Evolutionary conservation across 2,888 invertebrate species (phyloP).

Genomic region (Exocentrus adspersus): DNA sequence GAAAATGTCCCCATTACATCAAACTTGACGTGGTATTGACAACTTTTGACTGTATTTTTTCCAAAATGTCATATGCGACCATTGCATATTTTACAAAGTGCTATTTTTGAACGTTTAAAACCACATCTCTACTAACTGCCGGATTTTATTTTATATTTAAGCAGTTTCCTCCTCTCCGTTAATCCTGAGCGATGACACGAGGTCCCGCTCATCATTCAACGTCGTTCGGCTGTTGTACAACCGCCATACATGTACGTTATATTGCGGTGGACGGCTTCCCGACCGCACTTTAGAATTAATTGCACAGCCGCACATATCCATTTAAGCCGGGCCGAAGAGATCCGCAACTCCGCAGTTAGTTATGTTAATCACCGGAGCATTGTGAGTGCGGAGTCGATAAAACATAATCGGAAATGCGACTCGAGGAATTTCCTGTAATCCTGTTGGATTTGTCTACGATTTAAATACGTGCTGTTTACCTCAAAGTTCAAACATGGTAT

Average conservation of each 20-base stretch:
- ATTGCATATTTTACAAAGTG: too few relatives aligned
- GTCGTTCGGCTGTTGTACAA: not conserved
- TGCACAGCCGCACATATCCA: not conserved
- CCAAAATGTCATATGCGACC: too few relatives aligned
- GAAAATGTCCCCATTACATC: too few relatives aligned
- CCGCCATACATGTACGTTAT: not conserved
- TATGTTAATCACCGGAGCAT: not conserved
- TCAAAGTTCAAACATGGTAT: constrained; percentile 28
- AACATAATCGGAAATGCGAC: not conserved
- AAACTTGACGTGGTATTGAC: too few relatives aligned
- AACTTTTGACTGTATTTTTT: too few relatives aligned
- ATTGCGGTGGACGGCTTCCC: not conserved
- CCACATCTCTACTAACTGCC: too few relatives aligned
- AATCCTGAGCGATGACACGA: not conserved
- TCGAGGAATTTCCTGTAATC: too few relatives aligned
- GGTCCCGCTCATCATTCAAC: not conserved
- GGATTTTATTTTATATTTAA: too few relatives aligned
- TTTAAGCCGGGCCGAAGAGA: not conserved
- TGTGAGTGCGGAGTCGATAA: not conserved
- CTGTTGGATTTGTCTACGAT: too few relatives aligned
- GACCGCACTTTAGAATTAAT: not conserved
- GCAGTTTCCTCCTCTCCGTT: too few relatives aligned
- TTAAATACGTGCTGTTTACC: not conserved
- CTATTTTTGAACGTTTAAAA: too few relatives aligned
- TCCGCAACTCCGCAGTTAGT: not conserved